Evolutionary conservation across 2,113 vertebrate genomes (phyloP).

Genomic region (Apus apus): DNA sequence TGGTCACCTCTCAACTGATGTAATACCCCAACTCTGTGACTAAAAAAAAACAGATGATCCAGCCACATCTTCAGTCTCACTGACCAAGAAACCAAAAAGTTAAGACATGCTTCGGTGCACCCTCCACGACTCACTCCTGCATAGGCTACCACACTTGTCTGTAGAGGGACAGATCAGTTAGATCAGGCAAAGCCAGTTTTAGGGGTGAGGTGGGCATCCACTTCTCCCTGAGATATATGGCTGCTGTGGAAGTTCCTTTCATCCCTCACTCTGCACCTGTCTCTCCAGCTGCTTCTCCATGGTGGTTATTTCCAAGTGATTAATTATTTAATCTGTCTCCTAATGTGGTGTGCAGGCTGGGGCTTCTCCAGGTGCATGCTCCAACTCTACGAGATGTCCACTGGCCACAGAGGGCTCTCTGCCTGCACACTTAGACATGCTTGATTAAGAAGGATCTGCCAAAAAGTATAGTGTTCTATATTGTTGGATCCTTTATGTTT

Average conservation of each 20-base stretch:
- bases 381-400: not conserved
- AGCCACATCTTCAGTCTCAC: no score
- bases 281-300: not conserved
- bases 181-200: not conserved
- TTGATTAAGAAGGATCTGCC: not conserved
- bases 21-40: no score
- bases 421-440: not conserved
- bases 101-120: no score
- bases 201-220: not conserved
- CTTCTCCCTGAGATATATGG: not conserved
- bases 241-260: not conserved
- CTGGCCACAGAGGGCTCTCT: not conserved
- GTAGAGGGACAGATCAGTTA: no score
- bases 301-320: constrained; percentile 1
- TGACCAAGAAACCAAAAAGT: no score
- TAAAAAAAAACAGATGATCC: no score
- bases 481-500: not conserved
- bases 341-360: not conserved
- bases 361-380: not conserved
- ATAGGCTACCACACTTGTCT: not conserved
- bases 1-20: no score
- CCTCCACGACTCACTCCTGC: no score
- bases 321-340: not conserved
- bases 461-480: not conserved
- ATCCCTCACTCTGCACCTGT: not conserved